phyloP scores from a whole-genome alignment of 2,113 vertebrate genomes.

The Psilopsiagon aurifrons region DNA sequence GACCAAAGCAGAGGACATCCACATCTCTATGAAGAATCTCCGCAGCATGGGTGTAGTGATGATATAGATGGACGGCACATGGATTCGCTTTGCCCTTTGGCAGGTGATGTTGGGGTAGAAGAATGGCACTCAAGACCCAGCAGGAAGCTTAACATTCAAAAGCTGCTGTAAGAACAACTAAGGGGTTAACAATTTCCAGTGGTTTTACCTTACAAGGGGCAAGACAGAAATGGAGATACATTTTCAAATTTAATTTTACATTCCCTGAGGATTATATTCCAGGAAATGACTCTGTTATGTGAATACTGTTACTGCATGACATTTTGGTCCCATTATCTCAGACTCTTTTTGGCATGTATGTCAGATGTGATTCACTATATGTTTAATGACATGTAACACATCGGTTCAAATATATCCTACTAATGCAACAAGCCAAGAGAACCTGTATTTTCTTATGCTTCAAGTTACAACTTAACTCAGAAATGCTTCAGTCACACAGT shows the following conservation, averaged over 20 bases:
- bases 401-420: conserved; percentile 8
- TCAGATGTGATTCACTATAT: conserved; percentile 22
- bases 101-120: neutral
- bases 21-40: neutral
- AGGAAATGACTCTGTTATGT: conserved; percentile 11
- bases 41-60: neutral
- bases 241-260: neutral
- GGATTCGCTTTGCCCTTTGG: neutral
- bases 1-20: neutral
- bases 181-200: neutral
- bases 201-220: neutral
- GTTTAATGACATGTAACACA: neutral
- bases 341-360: conserved; percentile 4
- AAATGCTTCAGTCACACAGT: conserved; percentile 4
- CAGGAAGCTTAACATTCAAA: neutral
- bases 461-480: conserved; percentile 22
- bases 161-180: neutral
- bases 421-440: neutral
- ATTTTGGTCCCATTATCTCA: conserved; percentile 59
- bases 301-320: neutral
- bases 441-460: conserved; percentile 4
- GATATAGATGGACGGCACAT: neutral
- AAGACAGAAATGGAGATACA: neutral
- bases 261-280: conserved; percentile 15
- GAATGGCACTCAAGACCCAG: neutral